phyloP scores from a whole-genome alignment of 2,797 vertebrate genomes.

The Crenichthys baileyi region DNA sequence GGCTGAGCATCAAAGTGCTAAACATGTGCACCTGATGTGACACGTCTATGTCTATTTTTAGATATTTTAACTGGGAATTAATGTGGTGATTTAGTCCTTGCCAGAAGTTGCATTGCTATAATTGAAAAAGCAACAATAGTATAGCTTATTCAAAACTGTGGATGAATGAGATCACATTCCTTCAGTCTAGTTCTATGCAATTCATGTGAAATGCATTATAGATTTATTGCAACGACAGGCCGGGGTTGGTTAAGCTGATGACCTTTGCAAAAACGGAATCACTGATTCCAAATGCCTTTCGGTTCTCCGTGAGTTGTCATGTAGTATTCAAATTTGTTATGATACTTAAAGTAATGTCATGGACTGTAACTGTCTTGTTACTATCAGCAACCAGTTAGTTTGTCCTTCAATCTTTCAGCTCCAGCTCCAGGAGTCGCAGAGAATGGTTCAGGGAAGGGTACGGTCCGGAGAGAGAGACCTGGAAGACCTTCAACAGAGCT shows the following conservation, averaged over 20 bases:
- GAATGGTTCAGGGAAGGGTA: slow-evolving; percentile 61
- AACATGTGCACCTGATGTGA: not conserved
- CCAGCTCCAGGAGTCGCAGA: slow-evolving; percentile 70
- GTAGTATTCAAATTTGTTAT: not conserved
- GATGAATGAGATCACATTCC: not conserved
- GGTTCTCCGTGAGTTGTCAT: not conserved
- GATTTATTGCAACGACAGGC: too few species aligned
- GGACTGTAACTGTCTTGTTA: not conserved
- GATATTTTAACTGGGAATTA: not conserved
- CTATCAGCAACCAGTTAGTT: not conserved
- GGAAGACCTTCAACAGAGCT: slow-evolving; percentile 69
- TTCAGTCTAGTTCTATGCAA: not conserved
- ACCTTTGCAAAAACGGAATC: not conserved
- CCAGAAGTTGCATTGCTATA: not conserved
- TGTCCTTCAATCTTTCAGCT: slow-evolving; percentile 33
- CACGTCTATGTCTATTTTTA: not conserved
- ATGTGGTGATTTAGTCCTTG: not conserved
- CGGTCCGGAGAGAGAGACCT: slow-evolving; percentile 57
- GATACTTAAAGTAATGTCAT: not conserved
- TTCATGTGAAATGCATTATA: too few species aligned
- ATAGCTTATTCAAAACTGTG: not conserved
- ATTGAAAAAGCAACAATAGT: not conserved
- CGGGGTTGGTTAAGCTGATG: not conserved
- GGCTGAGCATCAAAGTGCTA: not conserved
- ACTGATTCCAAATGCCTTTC: not conserved